Conservation (phyloP, 2,113 vertebrate genomes). For the Atlantisia rogersi region DNA sequence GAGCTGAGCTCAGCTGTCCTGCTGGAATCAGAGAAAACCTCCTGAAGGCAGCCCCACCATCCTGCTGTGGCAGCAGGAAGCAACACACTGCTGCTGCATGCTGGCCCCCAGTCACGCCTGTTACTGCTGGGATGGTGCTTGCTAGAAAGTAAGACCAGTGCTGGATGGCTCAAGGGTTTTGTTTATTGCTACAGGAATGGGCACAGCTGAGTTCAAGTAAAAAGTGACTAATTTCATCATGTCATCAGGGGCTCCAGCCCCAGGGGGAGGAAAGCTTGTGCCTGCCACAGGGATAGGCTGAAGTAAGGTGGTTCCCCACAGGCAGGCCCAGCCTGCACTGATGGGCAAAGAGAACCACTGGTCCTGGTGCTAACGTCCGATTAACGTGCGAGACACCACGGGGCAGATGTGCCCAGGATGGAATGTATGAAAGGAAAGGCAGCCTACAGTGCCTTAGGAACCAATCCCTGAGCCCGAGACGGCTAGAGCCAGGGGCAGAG, state of each 20-base stretch:
- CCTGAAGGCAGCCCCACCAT: rapidly evolving
- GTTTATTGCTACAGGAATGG: slow-evolving; percentile 63
- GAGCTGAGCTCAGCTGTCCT: background rate
- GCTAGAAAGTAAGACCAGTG: background rate
- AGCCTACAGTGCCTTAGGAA: background rate
- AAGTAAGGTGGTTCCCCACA: background rate
- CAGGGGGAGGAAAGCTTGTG: background rate
- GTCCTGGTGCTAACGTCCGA: background rate
- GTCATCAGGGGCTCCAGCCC: background rate
- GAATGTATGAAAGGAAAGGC: background rate
- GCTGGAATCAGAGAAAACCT: background rate
- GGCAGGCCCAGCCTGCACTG: background rate
- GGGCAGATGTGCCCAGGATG: background rate
- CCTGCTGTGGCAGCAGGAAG: rapidly evolving
- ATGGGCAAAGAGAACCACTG: rapidly evolving
- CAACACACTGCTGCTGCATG: rapidly evolving
- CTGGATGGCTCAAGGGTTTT: background rate
- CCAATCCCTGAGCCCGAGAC: background rate
- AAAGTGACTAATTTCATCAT: background rate
- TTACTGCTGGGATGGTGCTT: rapidly evolving
- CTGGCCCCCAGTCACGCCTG: rapidly evolving
- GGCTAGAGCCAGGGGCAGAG: background rate
- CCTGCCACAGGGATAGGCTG: background rate
- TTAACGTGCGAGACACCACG: background rate
- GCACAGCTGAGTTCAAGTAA: slow-evolving; percentile 6